Evolutionary conservation across 2,113 vertebrate species (phyloP), one percentile per base, ranked within the genome.

Genomic region (Cyprinodon brontotheroides): DNA sequence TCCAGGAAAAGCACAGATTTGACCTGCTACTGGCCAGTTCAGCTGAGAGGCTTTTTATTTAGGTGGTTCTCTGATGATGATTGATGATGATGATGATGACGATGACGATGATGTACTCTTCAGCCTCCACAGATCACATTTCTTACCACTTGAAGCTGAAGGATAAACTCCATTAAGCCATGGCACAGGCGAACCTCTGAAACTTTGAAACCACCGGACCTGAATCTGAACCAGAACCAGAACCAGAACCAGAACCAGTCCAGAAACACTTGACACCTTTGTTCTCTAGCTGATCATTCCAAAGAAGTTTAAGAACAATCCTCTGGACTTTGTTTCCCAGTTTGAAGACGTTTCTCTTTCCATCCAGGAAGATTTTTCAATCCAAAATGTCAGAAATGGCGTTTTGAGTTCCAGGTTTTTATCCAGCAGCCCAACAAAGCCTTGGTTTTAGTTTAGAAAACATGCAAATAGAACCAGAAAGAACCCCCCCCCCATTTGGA

Each of bases 81-180:
- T 29, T 29, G 29, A 29, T 29, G 29, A 29, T 29, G 29, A 29
- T 29, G 29, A 29, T 29, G 29, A 36, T 75, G 61, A n/a, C 45
- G 61, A 43, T 48, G 38, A 69, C 59, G 15, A 29, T 67, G 79
- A 63, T 70, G 11, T 60, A 39, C 79, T 78, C 64, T 73, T 83
- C 86, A 98, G 97, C 96, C 87, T 96, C 29, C 29, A 45, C 96
- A 98, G 89, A 94, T 98, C 68, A 95, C 92, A 43, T 96, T 96
- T 7, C 96, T 99, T 92, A 99, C 97, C 39, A 95, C n/a, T n/a
- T 98, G 96, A 97, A 95, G 92, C 88, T 99, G 80, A 99, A 95
- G 91, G 96, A 96, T 90, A 98, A 96, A 82, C 96, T 99, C 92
- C 96, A 98, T 82, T 95, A 96, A 96, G 0, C 96, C 95, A 47